A percentile compares a stretch with the other conserved stretches of the same genome.
Evolutionary conservation across 2,113 vertebrate genomes (phyloP).

Genomic region (Xiphophorus maculatus): DNA sequence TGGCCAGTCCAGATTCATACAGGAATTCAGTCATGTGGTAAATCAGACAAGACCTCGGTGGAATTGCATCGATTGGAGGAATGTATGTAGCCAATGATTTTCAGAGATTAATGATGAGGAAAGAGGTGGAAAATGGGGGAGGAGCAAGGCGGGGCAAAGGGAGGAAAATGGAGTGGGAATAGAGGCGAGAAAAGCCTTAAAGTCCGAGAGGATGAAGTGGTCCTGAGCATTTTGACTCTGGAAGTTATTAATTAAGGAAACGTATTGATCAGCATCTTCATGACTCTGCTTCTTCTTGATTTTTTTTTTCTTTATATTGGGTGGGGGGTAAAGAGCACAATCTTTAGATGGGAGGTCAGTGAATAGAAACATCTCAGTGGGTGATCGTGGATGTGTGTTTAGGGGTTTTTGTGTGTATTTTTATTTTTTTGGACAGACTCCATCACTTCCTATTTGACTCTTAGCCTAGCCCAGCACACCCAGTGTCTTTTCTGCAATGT

Average conservation of each 20-base stretch:
- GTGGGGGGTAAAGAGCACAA: slow-evolving; percentile 38
- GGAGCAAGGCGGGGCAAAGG: slow-evolving; percentile 16
- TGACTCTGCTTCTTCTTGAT: slow-evolving; percentile 58
- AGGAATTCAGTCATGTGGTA: slow-evolving; percentile 74
- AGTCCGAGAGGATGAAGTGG: slow-evolving; percentile 42
- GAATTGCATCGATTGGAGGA: slow-evolving; percentile 78
- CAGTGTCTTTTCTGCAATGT: slow-evolving; percentile 42
- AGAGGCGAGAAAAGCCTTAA: slow-evolving; percentile 22
- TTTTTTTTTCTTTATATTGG: slow-evolving; percentile 41
- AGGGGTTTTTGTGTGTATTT: slow-evolving; percentile 24
- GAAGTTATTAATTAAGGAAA: slow-evolving; percentile 74
- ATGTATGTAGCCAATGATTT: slow-evolving; percentile 79
- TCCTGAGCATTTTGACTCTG: slow-evolving; percentile 51
- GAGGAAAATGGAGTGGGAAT: slow-evolving; percentile 29
- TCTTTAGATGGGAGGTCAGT: slow-evolving; percentile 59
- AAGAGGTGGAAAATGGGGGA: slow-evolving; percentile 54
- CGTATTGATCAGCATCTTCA: slow-evolving; percentile 71
- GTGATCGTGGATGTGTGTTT: slow-evolving; percentile 23
- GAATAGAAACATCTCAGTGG: slow-evolving; percentile 31
- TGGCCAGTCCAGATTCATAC: slow-evolving; percentile 66
- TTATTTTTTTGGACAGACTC: slow-evolving; percentile 38
- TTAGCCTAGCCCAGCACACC: slow-evolving; percentile 43
- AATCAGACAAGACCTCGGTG: slow-evolving; percentile 78
- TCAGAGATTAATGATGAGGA: slow-evolving; percentile 77
- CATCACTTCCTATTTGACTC: slow-evolving; percentile 57